phyloP scores from a whole-genome alignment of 2,888 invertebrate species.

The Eulithis testata region DNA sequence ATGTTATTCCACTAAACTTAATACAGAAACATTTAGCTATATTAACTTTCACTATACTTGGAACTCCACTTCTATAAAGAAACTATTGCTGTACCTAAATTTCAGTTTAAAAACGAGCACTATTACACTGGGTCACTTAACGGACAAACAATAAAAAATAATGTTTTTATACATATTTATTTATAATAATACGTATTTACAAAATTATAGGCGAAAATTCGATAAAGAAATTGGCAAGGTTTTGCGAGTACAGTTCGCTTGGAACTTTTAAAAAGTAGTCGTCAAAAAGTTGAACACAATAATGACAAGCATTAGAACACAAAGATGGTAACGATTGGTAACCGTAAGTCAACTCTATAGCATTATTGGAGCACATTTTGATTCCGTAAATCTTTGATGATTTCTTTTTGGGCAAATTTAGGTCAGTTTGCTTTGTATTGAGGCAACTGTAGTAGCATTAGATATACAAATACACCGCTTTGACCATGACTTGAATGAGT shows the following conservation, averaged over 20 bases:
- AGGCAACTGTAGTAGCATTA: no score
- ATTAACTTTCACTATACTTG: neutral
- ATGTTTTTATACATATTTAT: conserved; percentile 35
- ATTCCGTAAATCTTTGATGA: no score
- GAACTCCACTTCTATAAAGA: no score
- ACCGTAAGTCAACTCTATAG: neutral
- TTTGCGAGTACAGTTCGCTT: conserved; percentile 33
- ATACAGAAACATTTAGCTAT: neutral
- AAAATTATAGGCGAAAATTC: conserved; percentile 38
- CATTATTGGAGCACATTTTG: neutral
- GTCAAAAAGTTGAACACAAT: conserved; percentile 29
- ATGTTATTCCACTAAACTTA: neutral
- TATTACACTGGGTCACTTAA: neutral
- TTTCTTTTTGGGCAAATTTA: neutral
- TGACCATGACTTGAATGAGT: neutral
- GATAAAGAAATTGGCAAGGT: conserved; percentile 29
- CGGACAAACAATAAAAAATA: neutral
- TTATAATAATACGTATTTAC: conserved; percentile 39
- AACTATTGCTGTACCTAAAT: no score
- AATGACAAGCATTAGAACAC: conserved; percentile 2
- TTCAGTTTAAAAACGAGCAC: neutral
- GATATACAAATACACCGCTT: no score
- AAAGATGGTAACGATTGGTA: conserved; percentile 2
- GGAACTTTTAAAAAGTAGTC: conserved; percentile 27
- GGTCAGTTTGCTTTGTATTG: no score